Conservation (phyloP, 1,140 invertebrate species). For the Orchesella cincta region DNA sequence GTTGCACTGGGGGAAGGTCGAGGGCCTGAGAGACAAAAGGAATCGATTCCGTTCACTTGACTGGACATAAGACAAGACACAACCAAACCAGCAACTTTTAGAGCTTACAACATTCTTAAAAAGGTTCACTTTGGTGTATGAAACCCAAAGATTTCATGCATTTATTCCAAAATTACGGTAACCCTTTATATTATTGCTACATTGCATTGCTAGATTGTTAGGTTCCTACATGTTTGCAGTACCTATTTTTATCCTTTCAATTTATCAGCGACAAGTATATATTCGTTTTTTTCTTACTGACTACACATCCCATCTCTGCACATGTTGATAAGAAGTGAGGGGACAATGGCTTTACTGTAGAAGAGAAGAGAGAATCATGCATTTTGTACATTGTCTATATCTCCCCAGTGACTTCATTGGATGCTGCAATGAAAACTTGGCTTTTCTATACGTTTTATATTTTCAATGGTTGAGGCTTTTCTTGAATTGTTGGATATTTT, state of each 20-base stretch:
- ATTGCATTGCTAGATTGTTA: too few species aligned
- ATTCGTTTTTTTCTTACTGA: background rate
- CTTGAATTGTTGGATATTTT: slow-evolving; percentile 2
- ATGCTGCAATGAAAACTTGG: background rate
- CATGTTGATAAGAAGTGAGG: background rate
- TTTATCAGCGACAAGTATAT: background rate
- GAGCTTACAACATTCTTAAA: background rate
- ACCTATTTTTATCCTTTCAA: background rate
- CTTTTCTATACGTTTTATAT: background rate
- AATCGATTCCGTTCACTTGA: slow-evolving; percentile 10
- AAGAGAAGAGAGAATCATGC: slow-evolving; percentile 7
- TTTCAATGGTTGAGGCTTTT: background rate
- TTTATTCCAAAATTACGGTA: background rate
- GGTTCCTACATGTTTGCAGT: background rate
- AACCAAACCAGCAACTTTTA: background rate
- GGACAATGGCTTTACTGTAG: background rate
- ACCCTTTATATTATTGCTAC: slow-evolving; percentile 1
- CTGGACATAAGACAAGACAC: background rate
- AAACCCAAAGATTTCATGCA: background rate
- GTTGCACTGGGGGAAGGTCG: background rate
- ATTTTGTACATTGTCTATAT: background rate
- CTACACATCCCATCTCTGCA: background rate
- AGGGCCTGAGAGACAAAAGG: background rate
- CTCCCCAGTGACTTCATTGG: slow-evolving; percentile 6
- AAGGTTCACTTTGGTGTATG: too few species aligned